Percentiles rank a stretch among this genome's conserved stretches.
These are phyloP conservation scores for Ypsolopha scabrella DNA, from an alignment of 2,888 invertebrate species.

Conservation along the genomic window DNA sequence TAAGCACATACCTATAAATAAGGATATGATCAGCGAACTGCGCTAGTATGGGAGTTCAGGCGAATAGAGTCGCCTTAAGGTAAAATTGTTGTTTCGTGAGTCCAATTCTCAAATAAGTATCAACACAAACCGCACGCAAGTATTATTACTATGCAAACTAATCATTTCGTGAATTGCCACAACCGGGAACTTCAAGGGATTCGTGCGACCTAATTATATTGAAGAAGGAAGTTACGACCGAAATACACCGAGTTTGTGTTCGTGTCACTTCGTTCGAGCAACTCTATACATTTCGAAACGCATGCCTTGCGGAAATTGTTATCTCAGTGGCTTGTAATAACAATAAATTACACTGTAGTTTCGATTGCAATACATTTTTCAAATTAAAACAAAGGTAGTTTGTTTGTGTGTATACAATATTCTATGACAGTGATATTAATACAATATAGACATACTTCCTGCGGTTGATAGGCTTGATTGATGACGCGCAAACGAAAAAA, in stretches of 20 bases:
- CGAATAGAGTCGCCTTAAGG: no score
- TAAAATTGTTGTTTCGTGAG: no score
- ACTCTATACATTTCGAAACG: constrained; percentile 13
- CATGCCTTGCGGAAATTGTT: background rate
- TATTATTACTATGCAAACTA: no score
- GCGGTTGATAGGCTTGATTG: constrained; percentile 20
- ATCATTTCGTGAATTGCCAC: background rate
- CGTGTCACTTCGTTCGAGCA: constrained; percentile 14
- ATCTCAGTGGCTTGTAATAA: constrained; percentile 7
- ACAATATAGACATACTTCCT: constrained; percentile 9
- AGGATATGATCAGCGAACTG: no score
- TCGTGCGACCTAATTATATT: constrained; percentile 24
- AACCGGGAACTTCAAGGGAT: constrained; percentile 23
- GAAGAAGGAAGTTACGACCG: constrained; percentile 25
- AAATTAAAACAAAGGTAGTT: no score
- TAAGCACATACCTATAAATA: no score
- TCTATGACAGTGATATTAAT: no score
- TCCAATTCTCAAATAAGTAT: no score
- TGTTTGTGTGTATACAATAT: no score
- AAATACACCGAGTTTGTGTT: constrained; percentile 21
- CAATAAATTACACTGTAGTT: background rate
- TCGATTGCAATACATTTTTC: constrained; percentile 2
- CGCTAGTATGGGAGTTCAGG: no score
- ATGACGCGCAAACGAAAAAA: constrained; percentile 5
- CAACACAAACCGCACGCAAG: no score